Conservation (phyloP, 2,888 invertebrate species). For the Galeopsomyia nigrocyanea region DNA sequence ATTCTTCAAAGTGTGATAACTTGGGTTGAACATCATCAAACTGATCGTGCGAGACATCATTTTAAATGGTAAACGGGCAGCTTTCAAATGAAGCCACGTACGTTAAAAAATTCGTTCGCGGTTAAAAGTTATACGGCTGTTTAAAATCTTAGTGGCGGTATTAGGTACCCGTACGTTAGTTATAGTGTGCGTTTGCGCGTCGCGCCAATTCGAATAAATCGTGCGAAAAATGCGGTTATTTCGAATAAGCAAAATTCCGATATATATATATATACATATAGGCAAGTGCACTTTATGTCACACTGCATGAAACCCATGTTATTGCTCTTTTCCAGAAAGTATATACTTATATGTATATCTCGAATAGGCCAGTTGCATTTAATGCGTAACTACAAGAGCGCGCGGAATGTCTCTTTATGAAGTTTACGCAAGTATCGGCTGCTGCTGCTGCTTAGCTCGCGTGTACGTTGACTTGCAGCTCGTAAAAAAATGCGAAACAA, state of each 20-base stretch:
- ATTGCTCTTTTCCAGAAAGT: too few species aligned
- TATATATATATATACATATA: not conserved
- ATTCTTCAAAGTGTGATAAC: too few species aligned
- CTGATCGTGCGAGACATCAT: too few species aligned
- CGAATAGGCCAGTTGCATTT: not conserved
- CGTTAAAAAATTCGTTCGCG: too few species aligned
- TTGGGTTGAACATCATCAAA: too few species aligned
- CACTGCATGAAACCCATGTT: not conserved
- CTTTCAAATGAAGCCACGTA: too few species aligned
- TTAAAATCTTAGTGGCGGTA: too few species aligned
- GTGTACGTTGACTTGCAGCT: not conserved
- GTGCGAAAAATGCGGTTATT: not conserved
- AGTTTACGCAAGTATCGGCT: constrained; percentile 18
- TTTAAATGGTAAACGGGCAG: too few species aligned
- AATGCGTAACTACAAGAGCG: constrained; percentile 18
- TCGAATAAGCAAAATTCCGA: not conserved
- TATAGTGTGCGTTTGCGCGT: too few species aligned
- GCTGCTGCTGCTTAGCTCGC: not conserved
- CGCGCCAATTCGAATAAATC: not conserved
- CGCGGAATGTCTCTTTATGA: constrained; percentile 29
- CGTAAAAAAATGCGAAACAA: not conserved
- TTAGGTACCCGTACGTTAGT: too few species aligned
- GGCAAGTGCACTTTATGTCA: not conserved
- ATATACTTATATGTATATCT: too few species aligned
- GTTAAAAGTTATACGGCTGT: too few species aligned